phyloP scores from a whole-genome alignment of 2,888 invertebrate genomes.

The Drosophila longiperda region DNA sequence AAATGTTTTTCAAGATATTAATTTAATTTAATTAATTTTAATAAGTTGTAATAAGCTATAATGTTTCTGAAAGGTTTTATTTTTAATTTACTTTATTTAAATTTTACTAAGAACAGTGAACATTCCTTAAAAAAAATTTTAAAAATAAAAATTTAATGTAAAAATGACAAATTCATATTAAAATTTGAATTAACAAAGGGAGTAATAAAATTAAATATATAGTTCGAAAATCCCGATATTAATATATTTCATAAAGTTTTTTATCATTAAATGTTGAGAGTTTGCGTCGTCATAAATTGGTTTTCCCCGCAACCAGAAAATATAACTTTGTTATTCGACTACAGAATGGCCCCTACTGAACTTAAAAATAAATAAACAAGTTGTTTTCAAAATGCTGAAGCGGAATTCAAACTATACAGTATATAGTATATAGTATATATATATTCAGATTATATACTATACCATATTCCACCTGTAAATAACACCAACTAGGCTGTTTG shows the following conservation, averaged over 20 bases:
- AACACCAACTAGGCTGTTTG: slow-evolving; percentile 15
- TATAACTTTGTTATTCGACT: neutral
- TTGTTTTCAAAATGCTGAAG: slow-evolving; percentile 1
- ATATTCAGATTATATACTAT: neutral
- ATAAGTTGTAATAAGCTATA: neutral
- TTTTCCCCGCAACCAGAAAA: neutral
- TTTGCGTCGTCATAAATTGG: neutral
- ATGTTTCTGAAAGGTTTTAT: neutral
- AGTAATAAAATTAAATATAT: neutral
- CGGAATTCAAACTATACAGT: neutral
- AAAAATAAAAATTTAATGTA: neutral
- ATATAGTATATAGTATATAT: neutral
- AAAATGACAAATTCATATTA: neutral
- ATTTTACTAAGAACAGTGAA: neutral
- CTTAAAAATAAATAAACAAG: neutral
- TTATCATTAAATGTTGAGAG: neutral
- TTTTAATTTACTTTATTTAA: neutral
- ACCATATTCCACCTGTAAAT: slow-evolving; percentile 14
- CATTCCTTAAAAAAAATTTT: neutral
- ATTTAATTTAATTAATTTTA: neutral
- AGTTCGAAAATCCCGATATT: neutral
- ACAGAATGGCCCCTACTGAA: neutral
- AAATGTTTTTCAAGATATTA: neutral
- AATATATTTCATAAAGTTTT: neutral
- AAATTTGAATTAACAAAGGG: neutral